These are phyloP conservation scores for Rhyzopertha dominica DNA, from an alignment of 1,140 invertebrate genomes.

Conservation along the genomic window DNA sequence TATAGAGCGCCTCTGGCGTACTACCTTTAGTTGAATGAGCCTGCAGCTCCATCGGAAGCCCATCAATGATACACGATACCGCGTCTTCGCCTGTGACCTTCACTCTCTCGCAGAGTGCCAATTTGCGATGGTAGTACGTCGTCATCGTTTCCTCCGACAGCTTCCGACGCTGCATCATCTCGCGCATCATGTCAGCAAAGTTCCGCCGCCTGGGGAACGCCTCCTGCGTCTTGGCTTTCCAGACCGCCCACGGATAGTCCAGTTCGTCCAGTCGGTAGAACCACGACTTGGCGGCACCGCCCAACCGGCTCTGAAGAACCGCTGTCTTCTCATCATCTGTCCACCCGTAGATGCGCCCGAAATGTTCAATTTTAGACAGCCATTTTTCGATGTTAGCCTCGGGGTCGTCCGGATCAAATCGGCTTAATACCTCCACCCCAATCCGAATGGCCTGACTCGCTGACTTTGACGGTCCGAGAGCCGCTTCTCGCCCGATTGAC, in stretches of 20 bases:
- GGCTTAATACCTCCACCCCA: too few relatives aligned
- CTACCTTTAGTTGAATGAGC: too few relatives aligned
- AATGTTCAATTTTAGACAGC: slow-evolving; percentile 7
- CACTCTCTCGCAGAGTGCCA: slow-evolving; percentile 28
- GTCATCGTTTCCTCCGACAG: slow-evolving; percentile 25
- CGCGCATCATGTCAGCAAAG: too few relatives aligned
- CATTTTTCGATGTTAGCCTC: background rate
- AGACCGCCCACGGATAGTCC: slow-evolving; percentile 4
- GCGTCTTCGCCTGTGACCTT: slow-evolving; percentile 31
- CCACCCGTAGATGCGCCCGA: background rate
- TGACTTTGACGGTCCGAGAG: too few relatives aligned
- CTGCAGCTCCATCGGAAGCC: too few relatives aligned
- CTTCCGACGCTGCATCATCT: too few relatives aligned
- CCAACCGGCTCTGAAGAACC: slow-evolving; percentile 5
- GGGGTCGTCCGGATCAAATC: slow-evolving; percentile 1
- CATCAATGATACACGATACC: slow-evolving; percentile 32
- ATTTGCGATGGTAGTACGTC: slow-evolving; percentile 29
- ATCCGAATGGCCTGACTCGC: too few relatives aligned
- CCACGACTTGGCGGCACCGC: background rate
- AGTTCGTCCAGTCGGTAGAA: slow-evolving; percentile 6
- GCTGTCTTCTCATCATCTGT: slow-evolving; percentile 6
- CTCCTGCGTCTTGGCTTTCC: slow-evolving; percentile 2
- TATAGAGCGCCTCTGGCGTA: too few relatives aligned
- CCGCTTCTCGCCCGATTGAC: too few relatives aligned
- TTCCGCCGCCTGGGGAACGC: slow-evolving; percentile 8